Percentiles rank a stretch among this genome's conserved stretches.
Conservation (phyloP, 1,140 invertebrate genomes). For the Heliconius congener region DNA sequence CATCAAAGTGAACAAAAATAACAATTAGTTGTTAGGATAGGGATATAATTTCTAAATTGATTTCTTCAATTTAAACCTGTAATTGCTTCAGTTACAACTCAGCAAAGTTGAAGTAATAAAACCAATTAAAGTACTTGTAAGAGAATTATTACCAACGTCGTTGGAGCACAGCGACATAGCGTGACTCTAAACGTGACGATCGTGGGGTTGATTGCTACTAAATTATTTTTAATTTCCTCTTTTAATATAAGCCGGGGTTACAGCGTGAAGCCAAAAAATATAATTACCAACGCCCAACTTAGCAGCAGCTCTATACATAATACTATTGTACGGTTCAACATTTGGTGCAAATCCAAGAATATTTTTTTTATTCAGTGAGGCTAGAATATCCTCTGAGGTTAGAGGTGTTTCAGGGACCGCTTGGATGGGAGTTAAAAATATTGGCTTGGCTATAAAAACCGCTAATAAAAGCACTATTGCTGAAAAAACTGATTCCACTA, state of each 20-base stretch:
- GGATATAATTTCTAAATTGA: too few species aligned
- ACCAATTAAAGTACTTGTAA: too few species aligned
- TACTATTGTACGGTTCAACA: conserved; percentile 40
- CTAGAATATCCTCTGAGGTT: conserved; percentile 43
- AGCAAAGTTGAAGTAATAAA: too few species aligned
- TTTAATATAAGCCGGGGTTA: not conserved
- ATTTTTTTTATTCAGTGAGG: conserved; percentile 41
- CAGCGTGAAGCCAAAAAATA: not conserved
- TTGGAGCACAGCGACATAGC: too few species aligned
- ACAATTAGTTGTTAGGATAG: too few species aligned
- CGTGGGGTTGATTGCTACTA: too few species aligned
- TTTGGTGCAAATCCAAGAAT: conserved; percentile 65
- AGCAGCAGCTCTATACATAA: conserved; percentile 52
- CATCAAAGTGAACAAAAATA: too few species aligned
- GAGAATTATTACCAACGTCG: too few species aligned
- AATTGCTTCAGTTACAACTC: too few species aligned
- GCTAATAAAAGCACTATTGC: conserved; percentile 47
- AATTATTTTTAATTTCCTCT: too few species aligned
- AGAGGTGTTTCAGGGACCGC: conserved; percentile 52
- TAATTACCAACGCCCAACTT: conserved; percentile 48
- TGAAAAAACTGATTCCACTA: conserved; percentile 53
- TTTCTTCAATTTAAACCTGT: too few species aligned
- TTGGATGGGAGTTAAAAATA: conserved; percentile 64
- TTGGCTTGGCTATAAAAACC: conserved; percentile 59
- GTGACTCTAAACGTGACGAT: too few species aligned